Conservation (phyloP, 2,797 vertebrate species). For the Xerus rutilus region DNA sequence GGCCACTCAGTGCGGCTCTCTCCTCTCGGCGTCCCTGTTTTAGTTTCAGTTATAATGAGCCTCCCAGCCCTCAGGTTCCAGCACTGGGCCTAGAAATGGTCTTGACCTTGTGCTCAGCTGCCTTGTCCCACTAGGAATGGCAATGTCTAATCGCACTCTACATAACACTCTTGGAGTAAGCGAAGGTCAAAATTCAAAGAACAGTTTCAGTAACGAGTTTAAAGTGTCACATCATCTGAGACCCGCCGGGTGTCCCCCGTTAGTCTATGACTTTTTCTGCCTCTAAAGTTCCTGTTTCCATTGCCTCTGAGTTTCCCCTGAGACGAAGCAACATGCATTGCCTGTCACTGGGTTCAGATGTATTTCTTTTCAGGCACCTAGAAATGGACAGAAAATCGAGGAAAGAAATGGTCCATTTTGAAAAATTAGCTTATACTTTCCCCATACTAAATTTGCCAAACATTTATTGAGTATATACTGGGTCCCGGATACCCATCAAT, state of each 20-base stretch:
- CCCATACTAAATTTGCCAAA: neutral
- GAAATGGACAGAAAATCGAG: neutral
- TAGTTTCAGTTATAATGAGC: neutral
- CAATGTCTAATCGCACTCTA: slow-evolving; percentile 21
- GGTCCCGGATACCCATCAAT: neutral
- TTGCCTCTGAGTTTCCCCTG: neutral
- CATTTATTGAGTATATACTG: no score
- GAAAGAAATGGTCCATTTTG: neutral
- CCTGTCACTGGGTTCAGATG: neutral
- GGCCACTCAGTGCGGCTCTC: neutral
- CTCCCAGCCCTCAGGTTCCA: neutral
- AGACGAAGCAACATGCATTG: neutral
- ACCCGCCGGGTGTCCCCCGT: neutral
- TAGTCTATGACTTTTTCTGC: neutral
- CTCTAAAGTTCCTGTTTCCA: neutral
- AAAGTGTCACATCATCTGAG: neutral
- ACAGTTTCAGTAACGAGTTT: neutral
- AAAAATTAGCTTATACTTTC: slow-evolving; percentile 16
- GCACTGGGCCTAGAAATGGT: neutral
- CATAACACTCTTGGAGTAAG: neutral
- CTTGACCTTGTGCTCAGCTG: neutral
- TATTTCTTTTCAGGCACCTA: neutral
- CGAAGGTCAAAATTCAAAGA: neutral
- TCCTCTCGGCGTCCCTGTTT: neutral
- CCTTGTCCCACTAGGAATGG: neutral